Evolutionary conservation across 2,113 vertebrate species (phyloP).

Genomic region (Oreochromis spilurus): DNA sequence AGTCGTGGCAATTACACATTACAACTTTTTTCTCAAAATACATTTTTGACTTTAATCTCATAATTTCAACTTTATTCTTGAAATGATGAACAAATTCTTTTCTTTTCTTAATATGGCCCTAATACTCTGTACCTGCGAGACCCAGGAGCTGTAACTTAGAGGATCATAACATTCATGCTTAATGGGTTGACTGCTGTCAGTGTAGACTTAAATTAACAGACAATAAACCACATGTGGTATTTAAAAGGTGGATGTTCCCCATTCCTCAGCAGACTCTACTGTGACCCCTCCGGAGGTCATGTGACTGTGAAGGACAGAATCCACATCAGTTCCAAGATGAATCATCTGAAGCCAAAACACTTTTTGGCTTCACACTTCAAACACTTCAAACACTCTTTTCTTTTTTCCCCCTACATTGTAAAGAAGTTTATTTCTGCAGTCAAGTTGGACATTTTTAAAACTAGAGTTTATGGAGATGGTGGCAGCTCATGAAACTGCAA

Average conservation of each 20-base stretch:
- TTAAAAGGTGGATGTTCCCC: not conserved
- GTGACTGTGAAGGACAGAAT: accelerated
- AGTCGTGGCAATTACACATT: not conserved
- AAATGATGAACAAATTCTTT: not conserved
- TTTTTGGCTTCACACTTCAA: not conserved
- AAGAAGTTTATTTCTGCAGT: not conserved
- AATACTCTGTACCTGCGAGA: not conserved
- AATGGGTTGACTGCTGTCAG: not conserved
- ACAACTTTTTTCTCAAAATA: not conserved
- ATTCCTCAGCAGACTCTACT: not conserved
- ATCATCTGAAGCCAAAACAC: not conserved
- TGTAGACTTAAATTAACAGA: accelerated
- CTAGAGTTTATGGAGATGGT: not conserved
- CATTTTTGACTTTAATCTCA: not conserved
- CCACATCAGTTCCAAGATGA: not conserved
- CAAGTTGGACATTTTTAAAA: not conserved
- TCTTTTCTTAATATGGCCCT: not conserved
- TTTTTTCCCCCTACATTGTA: not conserved
- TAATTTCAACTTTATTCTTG: not conserved
- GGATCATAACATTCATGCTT: not conserved
- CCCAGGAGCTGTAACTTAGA: not conserved
- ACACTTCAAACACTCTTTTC: not conserved
- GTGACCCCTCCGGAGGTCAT: not conserved
- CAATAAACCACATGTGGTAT: not conserved
- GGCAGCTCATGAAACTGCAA: not conserved